These are phyloP conservation scores for Anhinga anhinga DNA, from an alignment of 2,113 vertebrate species.

Conservation along the genomic window DNA sequence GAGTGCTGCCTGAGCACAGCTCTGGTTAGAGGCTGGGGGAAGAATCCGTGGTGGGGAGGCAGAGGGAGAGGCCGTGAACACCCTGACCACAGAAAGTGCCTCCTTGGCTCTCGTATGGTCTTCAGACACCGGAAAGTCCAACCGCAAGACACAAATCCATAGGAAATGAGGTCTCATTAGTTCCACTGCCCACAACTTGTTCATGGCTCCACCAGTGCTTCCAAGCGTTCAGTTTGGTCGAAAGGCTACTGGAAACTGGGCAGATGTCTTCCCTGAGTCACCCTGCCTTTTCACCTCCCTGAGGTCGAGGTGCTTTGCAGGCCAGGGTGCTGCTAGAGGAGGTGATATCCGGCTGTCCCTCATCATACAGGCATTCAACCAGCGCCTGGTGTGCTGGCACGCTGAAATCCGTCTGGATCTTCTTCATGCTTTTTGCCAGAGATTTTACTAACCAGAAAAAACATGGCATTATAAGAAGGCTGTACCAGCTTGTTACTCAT, in stretches of 20 bases:
- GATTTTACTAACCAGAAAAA: constrained; percentile 2
- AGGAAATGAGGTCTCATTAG: constrained; percentile 29
- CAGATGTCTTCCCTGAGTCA: neutral
- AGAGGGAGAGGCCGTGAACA: neutral
- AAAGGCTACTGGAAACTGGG: neutral
- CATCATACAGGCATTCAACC: neutral
- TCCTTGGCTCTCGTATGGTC: neutral
- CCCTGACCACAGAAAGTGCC: neutral
- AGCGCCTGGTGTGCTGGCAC: neutral
- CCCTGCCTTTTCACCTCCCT: neutral
- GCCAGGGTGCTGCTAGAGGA: neutral
- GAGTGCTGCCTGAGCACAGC: neutral
- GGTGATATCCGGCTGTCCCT: neutral
- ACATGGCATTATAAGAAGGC: neutral
- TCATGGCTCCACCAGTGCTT: neutral
- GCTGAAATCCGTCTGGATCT: neutral
- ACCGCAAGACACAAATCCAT: neutral
- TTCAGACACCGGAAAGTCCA: neutral
- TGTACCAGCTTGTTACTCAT: neutral
- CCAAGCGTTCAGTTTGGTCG: neutral
- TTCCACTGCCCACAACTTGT: constrained; percentile 23
- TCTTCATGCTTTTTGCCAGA: neutral
- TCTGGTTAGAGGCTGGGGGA: neutral
- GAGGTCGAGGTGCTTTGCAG: neutral
- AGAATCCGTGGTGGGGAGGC: neutral